Evolutionary conservation across 2,888 invertebrate species (phyloP), one percentile per base, ranked within the genome.

Genomic region (Lasioglossum malachurum): DNA sequence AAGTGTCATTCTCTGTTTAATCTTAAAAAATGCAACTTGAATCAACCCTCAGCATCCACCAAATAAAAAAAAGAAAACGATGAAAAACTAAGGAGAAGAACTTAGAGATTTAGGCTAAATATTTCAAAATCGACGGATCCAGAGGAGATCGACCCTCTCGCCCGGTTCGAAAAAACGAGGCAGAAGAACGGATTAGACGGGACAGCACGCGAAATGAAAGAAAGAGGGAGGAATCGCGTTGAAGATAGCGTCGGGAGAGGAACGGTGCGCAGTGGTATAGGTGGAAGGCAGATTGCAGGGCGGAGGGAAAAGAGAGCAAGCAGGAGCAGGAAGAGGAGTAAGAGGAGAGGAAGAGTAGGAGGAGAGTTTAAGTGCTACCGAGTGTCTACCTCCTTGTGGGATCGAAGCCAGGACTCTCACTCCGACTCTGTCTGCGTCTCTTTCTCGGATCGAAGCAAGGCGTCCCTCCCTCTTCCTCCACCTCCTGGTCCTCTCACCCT

Each of bases 371-470:
- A 95, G 94, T 94, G 94, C 93, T 93, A 93, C 93, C 93, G 93
- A 94, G 94, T 94, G 94, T 95, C 94, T 95, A 94, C 92, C 93
- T 94, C 92, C 94, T 93, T 94, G 93, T 92, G 93, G 93, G 93
- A 93, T 94, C 93, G 94, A 94, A 94, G 93, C 92, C 92, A 92
- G 91, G 92, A 91, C 91, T 91, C 92, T 89, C 90, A 88, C 92
- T 92, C 91, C 90, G 90, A 85, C 91, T 92, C 88, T 90, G 87
- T 91, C 91, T 89, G 90, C 91, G 92, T 94, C 94, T 94, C 94
- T 93, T 94, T 94, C 94, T 94, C 93, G 94, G 95, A 94, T 95
- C 94, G 95, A 95, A 95, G 92, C 92, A 82, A 89, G 89, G 90
- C 88, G 88, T 88, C 87, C 80, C 89, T 86, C 71, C 81, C 87